Percentiles rank a stretch among this genome's conserved stretches.
Evolutionary conservation across 2,888 invertebrate species (phyloP).

Genomic region (Ectropis crepuscularia): DNA sequence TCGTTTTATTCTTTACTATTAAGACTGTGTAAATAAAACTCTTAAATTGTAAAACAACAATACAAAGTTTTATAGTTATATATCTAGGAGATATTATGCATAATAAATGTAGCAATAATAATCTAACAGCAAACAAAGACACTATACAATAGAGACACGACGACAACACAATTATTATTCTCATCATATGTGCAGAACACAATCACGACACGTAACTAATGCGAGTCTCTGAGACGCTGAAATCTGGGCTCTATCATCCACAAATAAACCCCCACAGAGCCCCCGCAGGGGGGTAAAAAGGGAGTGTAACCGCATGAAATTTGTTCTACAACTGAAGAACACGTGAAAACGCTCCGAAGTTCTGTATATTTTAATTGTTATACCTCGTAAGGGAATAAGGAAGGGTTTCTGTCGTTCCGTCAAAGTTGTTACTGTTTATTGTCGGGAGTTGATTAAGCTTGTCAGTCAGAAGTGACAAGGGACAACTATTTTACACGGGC

Average conservation of each 20-base stretch:
- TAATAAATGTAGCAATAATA: background rate
- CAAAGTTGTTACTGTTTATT: constrained; percentile 36
- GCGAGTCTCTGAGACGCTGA: constrained; percentile 38
- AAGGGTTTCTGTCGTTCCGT: constrained; percentile 16
- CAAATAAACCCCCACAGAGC: constrained; percentile 52
- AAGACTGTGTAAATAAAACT: too few relatives aligned
- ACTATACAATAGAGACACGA: background rate
- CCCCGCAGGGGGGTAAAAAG: constrained; percentile 15
- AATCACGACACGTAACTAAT: constrained; percentile 30
- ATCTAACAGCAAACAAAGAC: background rate
- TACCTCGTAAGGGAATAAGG: constrained; percentile 33
- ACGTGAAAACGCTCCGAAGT: constrained; percentile 40
- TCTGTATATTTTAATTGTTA: constrained; percentile 41
- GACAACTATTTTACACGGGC: constrained; percentile 24
- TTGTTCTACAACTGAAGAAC: constrained; percentile 38
- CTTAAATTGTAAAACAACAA: too few relatives aligned
- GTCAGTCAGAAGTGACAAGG: constrained; percentile 30
- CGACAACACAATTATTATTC: constrained; percentile 12
- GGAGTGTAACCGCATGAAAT: constrained; percentile 42
- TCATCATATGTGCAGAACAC: constrained; percentile 17
- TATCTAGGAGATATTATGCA: too few relatives aligned
- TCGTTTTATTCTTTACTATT: too few relatives aligned
- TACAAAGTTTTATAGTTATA: too few relatives aligned
- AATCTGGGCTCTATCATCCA: constrained; percentile 70
- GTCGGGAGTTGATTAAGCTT: constrained; percentile 37